These are phyloP conservation scores for Celastrina argiolus DNA, from an alignment of 2,888 invertebrate species.

Conservation along the genomic window DNA sequence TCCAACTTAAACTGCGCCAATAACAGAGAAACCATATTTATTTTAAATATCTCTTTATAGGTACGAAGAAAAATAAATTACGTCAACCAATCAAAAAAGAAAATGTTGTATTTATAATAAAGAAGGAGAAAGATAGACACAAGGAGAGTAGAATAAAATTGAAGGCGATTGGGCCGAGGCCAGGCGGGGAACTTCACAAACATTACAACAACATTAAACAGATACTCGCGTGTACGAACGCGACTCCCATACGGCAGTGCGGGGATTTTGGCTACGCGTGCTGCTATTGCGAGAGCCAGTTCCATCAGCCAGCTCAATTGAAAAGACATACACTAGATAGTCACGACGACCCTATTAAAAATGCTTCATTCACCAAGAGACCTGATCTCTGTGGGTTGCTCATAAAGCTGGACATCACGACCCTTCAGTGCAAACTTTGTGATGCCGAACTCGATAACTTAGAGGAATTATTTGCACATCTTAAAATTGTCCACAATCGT, in stretches of 20 bases:
- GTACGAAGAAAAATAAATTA: conserved; percentile 25
- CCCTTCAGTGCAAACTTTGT: conserved; percentile 42
- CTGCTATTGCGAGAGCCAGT: conserved; percentile 43
- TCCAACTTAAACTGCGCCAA: background rate
- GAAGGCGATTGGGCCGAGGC: conserved; percentile 26
- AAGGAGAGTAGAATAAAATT: conserved; percentile 29
- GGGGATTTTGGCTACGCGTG: conserved; percentile 48
- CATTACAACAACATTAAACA: conserved; percentile 44
- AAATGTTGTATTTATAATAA: conserved; percentile 13
- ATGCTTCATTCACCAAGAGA: conserved; percentile 41
- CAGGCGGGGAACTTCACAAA: conserved; percentile 40
- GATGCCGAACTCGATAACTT: conserved; percentile 40
- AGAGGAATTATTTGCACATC: conserved; percentile 49
- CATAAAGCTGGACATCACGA: conserved; percentile 48
- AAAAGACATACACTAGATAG: conserved; percentile 43
- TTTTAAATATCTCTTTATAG: conserved; percentile 31
- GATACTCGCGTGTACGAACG: conserved; percentile 46
- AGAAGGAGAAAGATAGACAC: conserved; percentile 23
- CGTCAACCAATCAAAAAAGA: conserved; percentile 26
- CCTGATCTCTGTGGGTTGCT: conserved; percentile 43
- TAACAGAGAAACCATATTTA: conserved; percentile 27
- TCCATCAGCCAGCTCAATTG: conserved; percentile 40
- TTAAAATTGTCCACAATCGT: conserved; percentile 46
- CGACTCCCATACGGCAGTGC: conserved; percentile 47
- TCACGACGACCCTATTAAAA: conserved; percentile 36